phyloP scores from a whole-genome alignment of 2,113 vertebrate genomes.

The Todiramphus chloris region DNA sequence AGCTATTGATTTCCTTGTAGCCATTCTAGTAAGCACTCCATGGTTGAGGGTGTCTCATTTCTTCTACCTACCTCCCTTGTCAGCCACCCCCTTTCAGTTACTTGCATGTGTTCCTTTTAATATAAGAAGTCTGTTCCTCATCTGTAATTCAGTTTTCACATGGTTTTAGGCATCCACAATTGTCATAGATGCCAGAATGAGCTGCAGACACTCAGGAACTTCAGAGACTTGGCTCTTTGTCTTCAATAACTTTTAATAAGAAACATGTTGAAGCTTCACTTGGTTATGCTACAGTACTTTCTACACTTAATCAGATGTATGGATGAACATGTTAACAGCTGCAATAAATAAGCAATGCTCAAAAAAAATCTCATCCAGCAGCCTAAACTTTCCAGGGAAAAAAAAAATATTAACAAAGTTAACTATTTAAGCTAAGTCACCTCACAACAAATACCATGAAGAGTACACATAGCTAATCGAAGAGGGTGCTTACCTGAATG shows the following conservation, averaged over 20 bases:
- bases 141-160: background rate
- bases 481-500: slow-evolving; percentile 86
- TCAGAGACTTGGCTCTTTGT: background rate
- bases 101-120: background rate
- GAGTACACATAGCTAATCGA: background rate
- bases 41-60: background rate
- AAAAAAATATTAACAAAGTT: background rate
- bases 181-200: background rate
- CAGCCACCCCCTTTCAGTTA: background rate
- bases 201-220: background rate
- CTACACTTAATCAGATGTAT: background rate
- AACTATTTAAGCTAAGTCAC: background rate
- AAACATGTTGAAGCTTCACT: background rate
- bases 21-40: background rate
- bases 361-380: background rate
- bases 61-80: background rate
- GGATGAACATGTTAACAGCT: background rate
- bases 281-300: background rate
- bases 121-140: background rate
- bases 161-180: background rate
- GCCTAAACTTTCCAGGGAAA: background rate
- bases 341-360: background rate
- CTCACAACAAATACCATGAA: background rate
- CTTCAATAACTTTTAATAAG: background rate
- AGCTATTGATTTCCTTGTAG: background rate